These are phyloP conservation scores for Osedax fenrisi DNA, from an alignment of 2,888 invertebrate genomes.

Conservation along the genomic window DNA sequence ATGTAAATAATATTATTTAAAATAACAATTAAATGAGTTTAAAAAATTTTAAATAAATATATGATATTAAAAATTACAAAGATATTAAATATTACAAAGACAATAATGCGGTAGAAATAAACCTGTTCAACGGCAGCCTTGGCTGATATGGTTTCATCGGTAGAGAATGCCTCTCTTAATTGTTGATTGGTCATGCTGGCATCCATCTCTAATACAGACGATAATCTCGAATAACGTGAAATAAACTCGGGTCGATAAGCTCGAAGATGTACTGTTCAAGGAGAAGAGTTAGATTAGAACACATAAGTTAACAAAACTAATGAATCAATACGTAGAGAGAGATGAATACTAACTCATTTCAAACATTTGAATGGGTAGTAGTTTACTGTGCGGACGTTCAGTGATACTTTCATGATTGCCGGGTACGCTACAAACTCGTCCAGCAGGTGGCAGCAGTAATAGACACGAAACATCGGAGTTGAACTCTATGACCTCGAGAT, in stretches of 20 bases:
- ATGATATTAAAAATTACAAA: too few species aligned
- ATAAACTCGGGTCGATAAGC: conserved; percentile 84
- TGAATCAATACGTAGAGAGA: background rate
- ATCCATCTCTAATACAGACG: conserved; percentile 82
- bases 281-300: background rate
- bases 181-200: conserved; percentile 79
- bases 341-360: conserved; percentile 54
- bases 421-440: conserved; percentile 72
- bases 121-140: conserved; percentile 71
- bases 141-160: conserved; percentile 70
- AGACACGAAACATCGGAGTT: conserved; percentile 79
- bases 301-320: conserved; percentile 11
- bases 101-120: conserved; percentile 72
- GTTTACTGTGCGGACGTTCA: conserved; percentile 69
- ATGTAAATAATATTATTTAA: too few species aligned
- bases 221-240: conserved; percentile 77
- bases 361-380: conserved; percentile 74
- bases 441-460: conserved; percentile 78
- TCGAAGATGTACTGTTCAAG: conserved; percentile 84
- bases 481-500: conserved; percentile 82
- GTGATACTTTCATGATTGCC: conserved; percentile 70
- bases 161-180: conserved; percentile 84
- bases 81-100: too few species aligned
- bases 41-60: too few species aligned
- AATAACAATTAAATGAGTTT: too few species aligned